Evolutionary conservation across 2,888 invertebrate genomes (phyloP).

Genomic region (Tigriopus californicus): DNA sequence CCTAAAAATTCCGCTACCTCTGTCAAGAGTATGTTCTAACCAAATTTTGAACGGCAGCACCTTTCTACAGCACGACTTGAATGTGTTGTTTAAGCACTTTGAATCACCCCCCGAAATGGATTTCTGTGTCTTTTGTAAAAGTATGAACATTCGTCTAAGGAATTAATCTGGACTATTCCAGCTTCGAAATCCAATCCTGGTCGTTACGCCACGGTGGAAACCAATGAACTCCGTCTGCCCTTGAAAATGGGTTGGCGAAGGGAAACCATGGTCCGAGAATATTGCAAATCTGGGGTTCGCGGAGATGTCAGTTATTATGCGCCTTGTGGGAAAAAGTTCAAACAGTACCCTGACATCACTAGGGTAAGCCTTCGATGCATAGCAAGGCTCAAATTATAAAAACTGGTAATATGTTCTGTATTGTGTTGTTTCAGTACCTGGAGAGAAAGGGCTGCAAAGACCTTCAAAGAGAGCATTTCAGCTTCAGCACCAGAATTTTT

Average conservation of each 20-base stretch:
- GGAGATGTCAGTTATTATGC: constrained; percentile 82
- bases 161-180: too few species aligned
- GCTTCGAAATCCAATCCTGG: neutral
- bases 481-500: constrained; percentile 68
- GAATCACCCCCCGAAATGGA: too few species aligned
- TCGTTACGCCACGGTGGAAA: neutral
- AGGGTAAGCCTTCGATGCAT: constrained; percentile 27
- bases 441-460: constrained; percentile 44
- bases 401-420: constrained; percentile 14
- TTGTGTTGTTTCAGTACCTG: constrained; percentile 41
- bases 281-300: constrained; percentile 65
- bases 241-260: constrained; percentile 68
- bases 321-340: constrained; percentile 42
- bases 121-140: neutral
- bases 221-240: constrained; percentile 42
- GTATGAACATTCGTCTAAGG: neutral
- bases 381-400: neutral
- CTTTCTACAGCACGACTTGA: too few species aligned
- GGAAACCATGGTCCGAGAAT: constrained; percentile 70
- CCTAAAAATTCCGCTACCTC: too few species aligned
- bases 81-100: neutral
- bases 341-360: constrained; percentile 39
- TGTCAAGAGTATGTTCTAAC: too few species aligned
- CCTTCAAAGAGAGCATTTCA: constrained; percentile 68
- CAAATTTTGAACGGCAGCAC: too few species aligned